Evolutionary conservation across 2,888 invertebrate genomes (phyloP), one percentile per base, ranked within the genome.

Genomic region (Notodonta dromedarius): DNA sequence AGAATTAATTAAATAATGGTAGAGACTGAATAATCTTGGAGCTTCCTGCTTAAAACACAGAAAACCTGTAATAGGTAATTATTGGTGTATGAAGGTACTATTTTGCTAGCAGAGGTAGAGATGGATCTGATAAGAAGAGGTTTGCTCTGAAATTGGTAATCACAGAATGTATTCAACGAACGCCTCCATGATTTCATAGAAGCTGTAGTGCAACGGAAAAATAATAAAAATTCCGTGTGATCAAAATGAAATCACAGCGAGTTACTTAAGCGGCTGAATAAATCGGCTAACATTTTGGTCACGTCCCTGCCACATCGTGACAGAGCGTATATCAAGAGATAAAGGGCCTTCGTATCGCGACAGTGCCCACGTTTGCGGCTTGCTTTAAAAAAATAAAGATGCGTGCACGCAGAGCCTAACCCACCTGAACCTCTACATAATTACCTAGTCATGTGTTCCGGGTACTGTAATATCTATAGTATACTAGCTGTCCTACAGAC

Each of bases 311-410:
- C 77, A 70, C 73, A 84, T 90, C 93, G 92, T 91, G 93, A 93
- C 91, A 89, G 83, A 78, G 83, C 82, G 81, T 90, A 89, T 85
- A 88, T 92, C 90, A 90, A 84, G 85, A 91, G 93, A 93, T 93
- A 93, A 93, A 90, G 86, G 85, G 85, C 84, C 83, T 84, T 80
- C 55, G 48, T 39, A 53, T 58, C 52, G 44, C 46, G n/a, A 9
- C n/a, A n/a, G 54, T 35, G 39, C 39, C 54, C 54, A 54, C 35
- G 54, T 14, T 39, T n/a, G n/a, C 5, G 39, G n/a, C 39, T 39
- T 54, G 8, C 6, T 14, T 54, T 54, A 39, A 39, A 35, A 53
- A 56, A 55, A 56, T 14, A 53, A 42, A 42, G 42, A 42, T 8
- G 12, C 42, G 11, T 42, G 9, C 42, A 42, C 42, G 42, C 9